These are phyloP conservation scores for Bucco capensis DNA, from an alignment of 2,113 vertebrate species.

Conservation along the genomic window DNA sequence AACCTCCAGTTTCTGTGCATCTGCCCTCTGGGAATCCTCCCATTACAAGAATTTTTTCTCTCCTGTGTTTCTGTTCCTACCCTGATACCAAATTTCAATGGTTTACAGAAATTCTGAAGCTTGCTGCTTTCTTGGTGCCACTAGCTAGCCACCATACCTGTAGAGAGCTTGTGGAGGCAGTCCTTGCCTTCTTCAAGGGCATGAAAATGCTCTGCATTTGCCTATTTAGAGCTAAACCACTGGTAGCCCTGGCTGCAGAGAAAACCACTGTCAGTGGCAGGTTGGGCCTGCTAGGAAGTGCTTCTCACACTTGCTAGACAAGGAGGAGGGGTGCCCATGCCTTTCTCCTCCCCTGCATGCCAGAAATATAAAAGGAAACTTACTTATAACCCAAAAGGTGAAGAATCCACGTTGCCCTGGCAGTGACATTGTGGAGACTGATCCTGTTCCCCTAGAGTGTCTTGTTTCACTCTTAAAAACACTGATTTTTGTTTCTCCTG, in stretches of 20 bases:
- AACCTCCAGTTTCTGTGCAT: not conserved
- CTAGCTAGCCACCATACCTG: not conserved
- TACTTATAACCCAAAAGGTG: slow-evolving; percentile 13
- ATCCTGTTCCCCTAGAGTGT: not conserved
- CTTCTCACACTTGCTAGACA: slow-evolving; percentile 34
- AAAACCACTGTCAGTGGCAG: slow-evolving; percentile 37
- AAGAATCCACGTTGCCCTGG: not conserved
- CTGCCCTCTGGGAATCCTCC: not conserved
- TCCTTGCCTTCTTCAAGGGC: not conserved
- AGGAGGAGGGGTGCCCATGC: slow-evolving; percentile 8
- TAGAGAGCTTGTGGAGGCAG: not conserved
- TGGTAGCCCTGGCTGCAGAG: slow-evolving; percentile 24
- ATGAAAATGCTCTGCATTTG: not conserved
- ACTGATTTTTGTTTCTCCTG: not conserved
- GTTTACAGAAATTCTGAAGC: not conserved
- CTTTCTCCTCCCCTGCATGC: slow-evolving; percentile 33
- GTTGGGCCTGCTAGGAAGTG: slow-evolving; percentile 8
- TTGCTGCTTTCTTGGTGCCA: not conserved
- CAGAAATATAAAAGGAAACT: slow-evolving; percentile 9
- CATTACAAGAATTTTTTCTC: not conserved
- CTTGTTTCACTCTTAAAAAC: not conserved
- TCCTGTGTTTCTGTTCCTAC: not conserved
- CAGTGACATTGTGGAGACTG: not conserved
- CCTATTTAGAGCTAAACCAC: not conserved
- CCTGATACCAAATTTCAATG: not conserved